Base-by-base conservation (phyloP, 2,113 vertebrate genomes). In the Phaethornis superciliosus region DNA sequence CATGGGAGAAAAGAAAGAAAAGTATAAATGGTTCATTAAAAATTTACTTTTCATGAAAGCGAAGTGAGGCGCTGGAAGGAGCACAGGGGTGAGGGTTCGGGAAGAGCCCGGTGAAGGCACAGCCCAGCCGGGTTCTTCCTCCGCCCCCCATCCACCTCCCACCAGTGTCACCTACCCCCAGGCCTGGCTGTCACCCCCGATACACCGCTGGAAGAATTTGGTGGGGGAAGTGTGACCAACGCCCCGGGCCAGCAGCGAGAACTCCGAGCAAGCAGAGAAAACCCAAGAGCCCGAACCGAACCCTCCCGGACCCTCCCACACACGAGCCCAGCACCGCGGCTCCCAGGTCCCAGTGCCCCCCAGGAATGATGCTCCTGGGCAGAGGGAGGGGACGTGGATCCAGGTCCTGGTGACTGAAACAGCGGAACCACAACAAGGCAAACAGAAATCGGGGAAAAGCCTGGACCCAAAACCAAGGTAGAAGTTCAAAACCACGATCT, bases 121-220 rank as follows among this genome's bases (percentile, higher is more conserved):
- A 20, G 47, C 5, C 47, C 47, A 49, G 47, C 47, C 21, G 20
- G 22, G 47, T 20, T 22, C 47, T 21, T 19, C 20, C 47, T 22
- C 47, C 19, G 46, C 19, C 46, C 44, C 44, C 44, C 44, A 15
- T 15, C 15, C 44, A 46, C 15, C 6, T 7, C 19, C 32, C 37
- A 23, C 63, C 5, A 10, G 27, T 2, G 55, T 5, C 62, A 60
- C n/a, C 64, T 47, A 4, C 21, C 21, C 47, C 47, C 52, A 3
- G 20, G 1, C 20, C 14, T 4, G 4, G 42, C 3, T 6, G 2
- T 0, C 9, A 1, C 0, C 1, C 0, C 1, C 40, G 4, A 14
- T 5, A 12, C 28, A 7, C 3, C 3, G 1, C 22, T 5, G 88
- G 32, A 51, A 46, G 9, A 6, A 6, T 7, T 5, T 4, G 6